Evolutionary conservation across 2,113 vertebrate genomes (phyloP).

Genomic region (Lepidothrix coronata): DNA sequence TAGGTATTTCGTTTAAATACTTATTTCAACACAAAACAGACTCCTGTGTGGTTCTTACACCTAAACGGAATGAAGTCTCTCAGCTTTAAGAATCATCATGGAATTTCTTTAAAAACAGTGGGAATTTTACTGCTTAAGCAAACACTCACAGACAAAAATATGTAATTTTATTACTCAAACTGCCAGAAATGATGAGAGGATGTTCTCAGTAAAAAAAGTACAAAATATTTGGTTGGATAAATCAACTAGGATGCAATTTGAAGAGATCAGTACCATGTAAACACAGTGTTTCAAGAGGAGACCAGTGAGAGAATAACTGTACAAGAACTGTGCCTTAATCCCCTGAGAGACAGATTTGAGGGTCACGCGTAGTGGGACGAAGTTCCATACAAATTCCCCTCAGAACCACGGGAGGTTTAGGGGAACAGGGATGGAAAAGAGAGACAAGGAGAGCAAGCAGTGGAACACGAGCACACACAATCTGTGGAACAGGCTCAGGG

Average conservation of each 20-base stretch:
- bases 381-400: neutral
- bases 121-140: neutral
- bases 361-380: neutral
- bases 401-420: neutral
- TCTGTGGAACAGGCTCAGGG: neutral
- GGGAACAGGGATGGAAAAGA: neutral
- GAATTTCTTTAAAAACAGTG: neutral
- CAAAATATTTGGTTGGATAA: neutral
- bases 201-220: neutral
- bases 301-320: neutral
- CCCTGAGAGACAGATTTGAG: neutral
- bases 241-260: neutral
- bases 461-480: accelerated
- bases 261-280: neutral
- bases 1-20: neutral
- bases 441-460: accelerated
- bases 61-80: neutral
- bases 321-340: neutral
- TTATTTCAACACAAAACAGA: neutral
- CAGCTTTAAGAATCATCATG: neutral
- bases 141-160: neutral
- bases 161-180: neutral
- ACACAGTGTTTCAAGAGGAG: neutral
- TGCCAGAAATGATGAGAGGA: neutral
- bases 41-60: neutral